phyloP scores from a whole-genome alignment of 2,113 vertebrate genomes.

The Hystrix cristata region DNA sequence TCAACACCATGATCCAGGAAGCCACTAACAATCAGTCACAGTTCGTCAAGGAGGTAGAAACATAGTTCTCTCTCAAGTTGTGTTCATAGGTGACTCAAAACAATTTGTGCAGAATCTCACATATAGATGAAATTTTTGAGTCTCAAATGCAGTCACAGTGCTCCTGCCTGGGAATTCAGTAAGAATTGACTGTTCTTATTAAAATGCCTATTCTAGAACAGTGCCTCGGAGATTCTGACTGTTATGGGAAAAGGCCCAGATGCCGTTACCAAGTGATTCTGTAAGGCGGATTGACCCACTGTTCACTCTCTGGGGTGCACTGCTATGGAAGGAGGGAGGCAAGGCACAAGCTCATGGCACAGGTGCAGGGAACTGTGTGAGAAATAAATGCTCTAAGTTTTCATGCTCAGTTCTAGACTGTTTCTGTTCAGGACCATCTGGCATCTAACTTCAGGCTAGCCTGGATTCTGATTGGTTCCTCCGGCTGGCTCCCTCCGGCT shows the following conservation, averaged over 20 bases:
- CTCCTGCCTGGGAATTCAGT: neutral
- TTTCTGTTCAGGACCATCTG: neutral
- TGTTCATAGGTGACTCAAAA: neutral
- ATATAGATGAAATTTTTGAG: neutral
- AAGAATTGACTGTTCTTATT: slow-evolving; percentile 6
- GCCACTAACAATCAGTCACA: neutral
- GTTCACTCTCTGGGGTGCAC: neutral
- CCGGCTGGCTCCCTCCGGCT: neutral
- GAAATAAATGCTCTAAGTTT: neutral
- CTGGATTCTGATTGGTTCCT: neutral
- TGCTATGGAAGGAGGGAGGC: neutral
- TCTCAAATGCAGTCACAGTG: neutral
- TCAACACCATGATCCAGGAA: neutral
- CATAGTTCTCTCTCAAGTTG: neutral
- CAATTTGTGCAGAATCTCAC: neutral
- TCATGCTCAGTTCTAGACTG: neutral
- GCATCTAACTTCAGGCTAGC: neutral
- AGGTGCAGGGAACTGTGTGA: neutral
- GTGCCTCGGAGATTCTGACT: neutral
- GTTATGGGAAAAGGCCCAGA: neutral
- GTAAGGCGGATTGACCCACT: neutral
- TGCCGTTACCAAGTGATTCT: neutral
- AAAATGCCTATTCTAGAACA: neutral
- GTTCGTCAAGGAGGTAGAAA: neutral
- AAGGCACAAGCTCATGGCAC: neutral